Evolutionary conservation across 2,888 invertebrate genomes (phyloP), one percentile per base, ranked within the genome.

Genomic region (Prosopocoilus inquinatus): DNA sequence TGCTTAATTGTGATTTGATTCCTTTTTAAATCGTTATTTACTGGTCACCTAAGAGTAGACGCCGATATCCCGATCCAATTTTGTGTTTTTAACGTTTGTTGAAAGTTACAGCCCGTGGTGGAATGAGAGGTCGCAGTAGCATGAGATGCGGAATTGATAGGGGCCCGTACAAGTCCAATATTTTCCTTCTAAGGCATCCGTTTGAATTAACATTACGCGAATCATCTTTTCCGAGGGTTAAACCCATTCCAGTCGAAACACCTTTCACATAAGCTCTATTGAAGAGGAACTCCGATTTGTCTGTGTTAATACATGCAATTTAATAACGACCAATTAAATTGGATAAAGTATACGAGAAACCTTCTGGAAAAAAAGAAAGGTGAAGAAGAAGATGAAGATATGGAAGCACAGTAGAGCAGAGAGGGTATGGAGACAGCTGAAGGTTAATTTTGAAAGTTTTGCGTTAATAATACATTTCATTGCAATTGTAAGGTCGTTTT

Each of bases 291-390:
- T 83, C 89, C 20, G 96, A 98, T 74, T 82, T 99, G 56, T 93
- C 94, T 46, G n/a, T n/a, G n/a, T n/a, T n/a, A n/a, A n/a, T n/a
- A n/a, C n/a, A n/a, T n/a, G n/a, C n/a, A n/a, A n/a, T n/a, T n/a
- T n/a, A n/a, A n/a, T n/a, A n/a, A n/a, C n/a, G n/a, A n/a, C n/a
- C n/a, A n/a, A n/a, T n/a, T n/a, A n/a, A n/a, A n/a, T 80, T 96
- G n/a, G 94, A 95, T 59, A 89, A 91, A 59, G 96, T 95, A 0
- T 97, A 96, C 75, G 93, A 92, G 65, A 89, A 89, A 69, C 85
- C 87, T 1, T 83, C 84, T 20, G 91, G n/a, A 91, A 66, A 86
- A 88, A 50, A 88, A 88, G 32, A 90, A 91, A 41, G 87, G 85
- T 9, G 85, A 86, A 62, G 84, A 82, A 32, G 85, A 85, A 52